Conservation (phyloP, 2,797 vertebrate genomes). For the Antennarius maculatus region DNA sequence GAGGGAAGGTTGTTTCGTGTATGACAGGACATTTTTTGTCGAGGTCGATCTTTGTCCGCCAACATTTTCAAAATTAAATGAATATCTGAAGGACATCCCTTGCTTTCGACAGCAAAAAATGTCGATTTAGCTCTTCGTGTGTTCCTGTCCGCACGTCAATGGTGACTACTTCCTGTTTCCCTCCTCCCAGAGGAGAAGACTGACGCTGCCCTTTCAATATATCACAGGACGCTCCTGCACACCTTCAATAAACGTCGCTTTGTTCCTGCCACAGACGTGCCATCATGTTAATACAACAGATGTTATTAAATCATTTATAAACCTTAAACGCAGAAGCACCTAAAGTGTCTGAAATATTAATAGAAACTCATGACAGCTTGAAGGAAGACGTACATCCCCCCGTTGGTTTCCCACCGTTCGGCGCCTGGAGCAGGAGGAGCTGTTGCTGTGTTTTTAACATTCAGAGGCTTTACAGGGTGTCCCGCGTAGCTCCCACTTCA, state of each 20-base stretch:
- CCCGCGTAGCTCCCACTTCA: constrained; percentile 39
- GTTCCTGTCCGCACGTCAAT: no score
- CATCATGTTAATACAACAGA: constrained; percentile 40
- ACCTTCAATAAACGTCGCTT: constrained; percentile 48
- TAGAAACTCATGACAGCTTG: constrained; percentile 22
- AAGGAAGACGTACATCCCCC: constrained; percentile 28
- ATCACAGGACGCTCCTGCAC: constrained; percentile 61
- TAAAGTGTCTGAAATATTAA: constrained; percentile 50
- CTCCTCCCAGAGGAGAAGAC: constrained; percentile 51
- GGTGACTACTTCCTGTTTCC: constrained; percentile 27
- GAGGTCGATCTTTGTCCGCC: no score
- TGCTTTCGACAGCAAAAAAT: no score
- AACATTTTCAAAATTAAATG: no score
- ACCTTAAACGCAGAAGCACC: constrained; percentile 31
- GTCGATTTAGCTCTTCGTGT: no score
- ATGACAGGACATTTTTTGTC: no score
- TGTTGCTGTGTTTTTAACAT: constrained; percentile 39
- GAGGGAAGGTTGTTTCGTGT: no score
- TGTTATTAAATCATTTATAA: constrained; percentile 45
- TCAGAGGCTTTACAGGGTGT: constrained; percentile 33
- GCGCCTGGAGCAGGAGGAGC: constrained; percentile 38
- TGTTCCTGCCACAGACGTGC: constrained; percentile 40
- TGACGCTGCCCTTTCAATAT: constrained; percentile 69
- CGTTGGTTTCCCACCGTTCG: constrained; percentile 27
- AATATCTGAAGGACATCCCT: no score